These are phyloP conservation scores for Seira sanloemensis DNA, from an alignment of 2,888 invertebrate species.

Conservation along the genomic window DNA sequence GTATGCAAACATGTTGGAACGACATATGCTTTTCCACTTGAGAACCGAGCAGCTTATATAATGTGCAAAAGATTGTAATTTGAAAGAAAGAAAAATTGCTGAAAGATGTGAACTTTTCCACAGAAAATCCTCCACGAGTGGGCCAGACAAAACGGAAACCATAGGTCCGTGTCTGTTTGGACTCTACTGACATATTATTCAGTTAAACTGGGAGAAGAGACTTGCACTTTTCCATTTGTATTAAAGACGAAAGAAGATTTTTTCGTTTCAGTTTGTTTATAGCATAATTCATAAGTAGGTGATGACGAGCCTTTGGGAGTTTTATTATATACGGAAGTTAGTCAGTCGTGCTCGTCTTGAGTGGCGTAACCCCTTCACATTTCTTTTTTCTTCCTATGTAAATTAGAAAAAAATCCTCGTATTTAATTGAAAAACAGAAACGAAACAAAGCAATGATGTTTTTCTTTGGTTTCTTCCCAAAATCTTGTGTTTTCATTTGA, in stretches of 20 bases:
- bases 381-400: not conserved
- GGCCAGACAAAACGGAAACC: not conserved
- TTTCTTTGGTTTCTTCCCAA: not conserved
- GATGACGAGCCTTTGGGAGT: not conserved
- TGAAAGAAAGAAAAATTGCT: not conserved
- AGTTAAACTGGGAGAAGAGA: too few species aligned
- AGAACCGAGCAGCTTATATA: not conserved
- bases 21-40: not conserved
- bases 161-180: too few species aligned
- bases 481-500: too few species aligned
- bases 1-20: not conserved
- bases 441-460: not conserved
- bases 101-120: not conserved
- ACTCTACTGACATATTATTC: too few species aligned
- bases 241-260: not conserved
- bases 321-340: conserved; percentile 33
- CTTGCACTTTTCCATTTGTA: not conserved
- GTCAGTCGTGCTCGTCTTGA: conserved; percentile 25
- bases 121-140: not conserved
- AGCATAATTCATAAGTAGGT: not conserved
- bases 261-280: not conserved
- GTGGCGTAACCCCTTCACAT: too few species aligned
- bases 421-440: not conserved
- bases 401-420: too few species aligned
- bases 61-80: not conserved